These are phyloP conservation scores for Drosophila antonietae DNA, from an alignment of 2,888 invertebrate genomes.

Conservation along the genomic window DNA sequence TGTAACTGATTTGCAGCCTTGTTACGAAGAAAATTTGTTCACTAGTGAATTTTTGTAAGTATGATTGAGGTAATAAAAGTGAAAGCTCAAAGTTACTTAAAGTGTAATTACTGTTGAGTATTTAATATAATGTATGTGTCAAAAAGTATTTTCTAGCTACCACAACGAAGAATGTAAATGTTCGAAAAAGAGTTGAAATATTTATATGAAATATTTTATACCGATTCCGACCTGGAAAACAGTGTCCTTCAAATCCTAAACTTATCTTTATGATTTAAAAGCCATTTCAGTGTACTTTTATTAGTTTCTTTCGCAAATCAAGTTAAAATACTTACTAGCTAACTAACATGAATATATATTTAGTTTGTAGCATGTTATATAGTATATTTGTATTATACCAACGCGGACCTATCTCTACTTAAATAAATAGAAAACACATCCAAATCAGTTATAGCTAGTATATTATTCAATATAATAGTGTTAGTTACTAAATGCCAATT, in stretches of 20 bases:
- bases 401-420: conserved; percentile 43
- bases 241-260: conserved; percentile 8
- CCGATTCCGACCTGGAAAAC: conserved; percentile 12
- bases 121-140: neutral
- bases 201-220: conserved; percentile 11
- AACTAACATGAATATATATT: conserved; percentile 18
- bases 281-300: conserved; percentile 26
- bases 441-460: conserved; percentile 13
- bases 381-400: neutral
- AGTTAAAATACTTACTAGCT: conserved; percentile 47
- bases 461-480: conserved; percentile 10
- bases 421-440: conserved; percentile 32
- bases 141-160: conserved; percentile 8
- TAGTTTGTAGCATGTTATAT: neutral
- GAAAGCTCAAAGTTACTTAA: neutral
- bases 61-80: neutral
- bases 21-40: neutral
- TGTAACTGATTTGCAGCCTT: neutral
- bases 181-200: conserved; percentile 10
- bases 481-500: conserved; percentile 29
- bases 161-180: conserved; percentile 1
- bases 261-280: neutral
- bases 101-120: neutral
- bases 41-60: neutral
- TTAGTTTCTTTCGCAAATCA: conserved; percentile 16